Conservation (phyloP, 2,797 vertebrate genomes). For the Sebastes hubbsi region DNA sequence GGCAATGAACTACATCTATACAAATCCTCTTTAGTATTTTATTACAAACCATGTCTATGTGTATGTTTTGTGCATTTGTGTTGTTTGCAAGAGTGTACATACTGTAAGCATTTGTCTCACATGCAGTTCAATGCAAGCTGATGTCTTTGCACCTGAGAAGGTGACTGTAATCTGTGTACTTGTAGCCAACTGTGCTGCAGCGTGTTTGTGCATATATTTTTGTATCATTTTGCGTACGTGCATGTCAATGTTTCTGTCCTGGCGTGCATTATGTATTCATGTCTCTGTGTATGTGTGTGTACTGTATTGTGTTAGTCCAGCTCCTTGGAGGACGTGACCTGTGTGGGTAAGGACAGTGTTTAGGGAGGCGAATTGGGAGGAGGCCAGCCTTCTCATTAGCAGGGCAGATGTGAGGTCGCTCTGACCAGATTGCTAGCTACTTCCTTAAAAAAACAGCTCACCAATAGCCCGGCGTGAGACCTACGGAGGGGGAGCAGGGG, state of each 20-base stretch:
- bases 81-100: background rate
- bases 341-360: slow-evolving; percentile 83
- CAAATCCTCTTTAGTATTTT: background rate
- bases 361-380: slow-evolving; percentile 80
- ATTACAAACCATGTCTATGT: background rate
- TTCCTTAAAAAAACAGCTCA: slow-evolving; percentile 95
- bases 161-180: slow-evolving; percentile 18
- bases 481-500: slow-evolving; percentile 73
- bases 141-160: slow-evolving; percentile 16
- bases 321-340: slow-evolving; percentile 88
- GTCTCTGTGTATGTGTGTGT: slow-evolving; percentile 31
- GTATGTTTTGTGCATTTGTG: background rate
- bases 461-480: slow-evolving; percentile 81
- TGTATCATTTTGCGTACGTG: slow-evolving; percentile 7
- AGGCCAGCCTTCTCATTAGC: slow-evolving; percentile 87
- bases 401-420: slow-evolving; percentile 90
- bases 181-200: background rate
- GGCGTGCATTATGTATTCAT: slow-evolving; percentile 18
- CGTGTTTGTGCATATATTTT: slow-evolving; percentile 13
- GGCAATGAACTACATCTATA: background rate
- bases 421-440: slow-evolving; percentile 84
- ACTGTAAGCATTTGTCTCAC: background rate
- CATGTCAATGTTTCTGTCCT: slow-evolving; percentile 18
- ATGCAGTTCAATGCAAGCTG: background rate
- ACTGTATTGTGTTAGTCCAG: slow-evolving; percentile 64